Evolutionary conservation across 2,888 invertebrate species (phyloP).

Genomic region (Habrosyne pyritoides): DNA sequence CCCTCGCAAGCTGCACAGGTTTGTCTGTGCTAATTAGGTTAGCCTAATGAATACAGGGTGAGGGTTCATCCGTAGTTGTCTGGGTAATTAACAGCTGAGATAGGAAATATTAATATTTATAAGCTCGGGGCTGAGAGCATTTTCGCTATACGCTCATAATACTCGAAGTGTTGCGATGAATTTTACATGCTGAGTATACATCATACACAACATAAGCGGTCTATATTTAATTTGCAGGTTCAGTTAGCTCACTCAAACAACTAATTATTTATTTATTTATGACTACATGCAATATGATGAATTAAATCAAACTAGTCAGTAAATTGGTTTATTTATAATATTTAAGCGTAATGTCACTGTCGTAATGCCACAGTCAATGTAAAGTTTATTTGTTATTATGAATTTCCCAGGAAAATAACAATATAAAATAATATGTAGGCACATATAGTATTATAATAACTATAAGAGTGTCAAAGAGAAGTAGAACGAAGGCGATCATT

Average conservation of each 20-base stretch:
- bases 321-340: too few relatives aligned
- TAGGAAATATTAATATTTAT: slow-evolving; percentile 81
- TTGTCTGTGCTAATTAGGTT: slow-evolving; percentile 74
- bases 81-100: slow-evolving; percentile 76
- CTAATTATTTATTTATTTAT: not conserved
- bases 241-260: not conserved
- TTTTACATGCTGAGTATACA: slow-evolving; percentile 61
- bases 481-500: not conserved
- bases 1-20: slow-evolving; percentile 51
- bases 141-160: slow-evolving; percentile 62
- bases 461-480: not conserved
- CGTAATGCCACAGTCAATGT: too few relatives aligned
- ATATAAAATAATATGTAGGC: not conserved
- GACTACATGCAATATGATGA: not conserved
- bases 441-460: not conserved
- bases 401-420: not conserved
- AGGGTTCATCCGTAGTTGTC: slow-evolving; percentile 71
- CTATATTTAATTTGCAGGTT: slow-evolving; percentile 17
- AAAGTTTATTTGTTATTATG: too few relatives aligned
- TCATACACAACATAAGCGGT: slow-evolving; percentile 30
- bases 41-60: slow-evolving; percentile 72
- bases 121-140: slow-evolving; percentile 54
- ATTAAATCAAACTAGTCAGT: too few relatives aligned
- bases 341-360: too few relatives aligned
- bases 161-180: slow-evolving; percentile 57